Conservation (phyloP, 2,888 invertebrate species). For the Drosophila testacea region DNA sequence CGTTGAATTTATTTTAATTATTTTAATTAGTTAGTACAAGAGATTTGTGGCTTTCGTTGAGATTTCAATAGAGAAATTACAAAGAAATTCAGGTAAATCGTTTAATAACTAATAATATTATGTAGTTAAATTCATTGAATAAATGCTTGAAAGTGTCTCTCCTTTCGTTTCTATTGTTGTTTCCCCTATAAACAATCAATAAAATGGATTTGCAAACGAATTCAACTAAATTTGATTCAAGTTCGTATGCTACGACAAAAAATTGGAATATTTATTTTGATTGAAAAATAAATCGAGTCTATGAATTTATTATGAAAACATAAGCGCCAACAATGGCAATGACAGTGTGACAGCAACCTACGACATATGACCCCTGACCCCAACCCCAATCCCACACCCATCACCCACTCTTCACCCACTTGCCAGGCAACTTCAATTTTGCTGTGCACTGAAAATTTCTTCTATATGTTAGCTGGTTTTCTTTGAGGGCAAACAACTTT, state of each 20-base stretch:
- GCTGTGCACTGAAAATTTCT: conserved; percentile 35
- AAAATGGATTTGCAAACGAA: conserved; percentile 39
- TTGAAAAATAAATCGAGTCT: conserved; percentile 83
- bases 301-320: conserved; percentile 82
- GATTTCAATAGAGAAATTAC: neutral
- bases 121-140: neutral
- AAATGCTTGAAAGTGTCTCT: neutral
- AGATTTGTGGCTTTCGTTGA: conserved; percentile 51
- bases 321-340: conserved; percentile 67
- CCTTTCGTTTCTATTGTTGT: neutral
- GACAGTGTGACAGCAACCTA: conserved; percentile 45
- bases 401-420: conserved; percentile 5
- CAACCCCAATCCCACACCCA: neutral
- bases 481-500: conserved; percentile 28
- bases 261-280: conserved; percentile 75
- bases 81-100: neutral
- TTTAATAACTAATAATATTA: conserved; percentile 3
- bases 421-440: conserved; percentile 34
- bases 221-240: conserved; percentile 48
- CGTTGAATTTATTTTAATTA: conserved; percentile 73
- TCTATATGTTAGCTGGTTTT: conserved; percentile 25
- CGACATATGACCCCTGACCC: neutral
- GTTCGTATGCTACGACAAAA: conserved; percentile 28
- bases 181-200: conserved; percentile 27
- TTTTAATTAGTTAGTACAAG: conserved; percentile 28